Percentiles rank a stretch among this genome's conserved stretches.
phyloP scores from a whole-genome alignment of 2,797 vertebrate genomes.

The Molossus alvarezi region DNA sequence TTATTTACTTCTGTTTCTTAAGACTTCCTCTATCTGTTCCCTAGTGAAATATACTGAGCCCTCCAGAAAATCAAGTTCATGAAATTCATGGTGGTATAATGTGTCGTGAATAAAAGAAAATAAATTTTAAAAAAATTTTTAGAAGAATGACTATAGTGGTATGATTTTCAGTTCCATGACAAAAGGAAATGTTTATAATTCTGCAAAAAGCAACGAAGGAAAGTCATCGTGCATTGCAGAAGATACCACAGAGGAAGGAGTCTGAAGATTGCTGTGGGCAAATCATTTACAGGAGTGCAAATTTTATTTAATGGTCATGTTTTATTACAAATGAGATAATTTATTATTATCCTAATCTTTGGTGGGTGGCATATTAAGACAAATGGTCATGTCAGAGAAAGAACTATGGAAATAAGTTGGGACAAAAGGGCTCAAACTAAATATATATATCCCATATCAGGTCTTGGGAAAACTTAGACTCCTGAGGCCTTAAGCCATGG shows the following conservation, averaged over 20 bases:
- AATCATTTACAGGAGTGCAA: neutral
- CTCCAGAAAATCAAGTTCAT: conserved; percentile 16
- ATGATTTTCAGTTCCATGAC: neutral
- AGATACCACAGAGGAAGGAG: neutral
- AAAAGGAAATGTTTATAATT: neutral
- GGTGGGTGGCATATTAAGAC: neutral
- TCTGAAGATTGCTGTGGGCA: neutral
- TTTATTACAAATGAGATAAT: neutral
- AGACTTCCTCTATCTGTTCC: neutral
- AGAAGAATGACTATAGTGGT: neutral
- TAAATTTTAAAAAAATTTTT: no score
- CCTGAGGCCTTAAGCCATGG: neutral
- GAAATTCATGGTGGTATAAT: neutral
- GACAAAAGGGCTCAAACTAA: neutral
- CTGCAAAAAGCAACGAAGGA: neutral
- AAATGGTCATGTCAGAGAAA: neutral
- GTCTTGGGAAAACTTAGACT: neutral
- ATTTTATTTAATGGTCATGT: neutral
- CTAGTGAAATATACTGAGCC: neutral
- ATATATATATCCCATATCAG: neutral
- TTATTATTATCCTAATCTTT: neutral
- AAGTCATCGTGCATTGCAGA: neutral
- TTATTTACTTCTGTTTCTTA: conserved; percentile 50
- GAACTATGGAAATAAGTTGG: neutral
- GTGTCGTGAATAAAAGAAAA: neutral